Evolutionary conservation across 2,888 invertebrate species (phyloP).

Genomic region (Ligdia adustata): DNA sequence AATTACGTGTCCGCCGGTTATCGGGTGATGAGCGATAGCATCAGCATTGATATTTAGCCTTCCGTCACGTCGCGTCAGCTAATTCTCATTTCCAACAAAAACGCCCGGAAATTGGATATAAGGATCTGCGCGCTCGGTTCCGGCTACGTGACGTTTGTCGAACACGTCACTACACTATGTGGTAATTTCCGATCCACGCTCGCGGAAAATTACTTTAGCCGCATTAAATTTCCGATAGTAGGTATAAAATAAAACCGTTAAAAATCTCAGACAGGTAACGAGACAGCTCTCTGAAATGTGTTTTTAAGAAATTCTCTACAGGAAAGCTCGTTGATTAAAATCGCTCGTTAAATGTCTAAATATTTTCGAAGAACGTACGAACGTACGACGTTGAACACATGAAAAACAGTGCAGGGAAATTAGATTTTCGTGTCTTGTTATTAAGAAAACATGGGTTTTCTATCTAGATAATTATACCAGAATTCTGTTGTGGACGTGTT

Average conservation of each 20-base stretch:
- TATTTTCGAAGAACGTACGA: neutral
- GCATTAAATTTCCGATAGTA: slow-evolving; percentile 79
- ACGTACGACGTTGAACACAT: neutral
- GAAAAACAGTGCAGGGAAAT: neutral
- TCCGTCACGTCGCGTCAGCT: slow-evolving; percentile 78
- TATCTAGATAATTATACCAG: neutral
- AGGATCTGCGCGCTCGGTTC: slow-evolving; percentile 80
- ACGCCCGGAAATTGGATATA: slow-evolving; percentile 83
- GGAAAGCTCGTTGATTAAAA: slow-evolving; percentile 26
- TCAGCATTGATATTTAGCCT: slow-evolving; percentile 74
- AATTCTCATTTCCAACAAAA: slow-evolving; percentile 83
- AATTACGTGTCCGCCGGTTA: slow-evolving; percentile 19
- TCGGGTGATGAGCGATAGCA: slow-evolving; percentile 26
- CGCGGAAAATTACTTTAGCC: slow-evolving; percentile 83
- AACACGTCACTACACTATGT: slow-evolving; percentile 83
- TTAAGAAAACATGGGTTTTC: no score
- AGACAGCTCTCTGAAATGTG: slow-evolving; percentile 41
- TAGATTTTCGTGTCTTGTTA: no score
- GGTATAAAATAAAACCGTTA: slow-evolving; percentile 70
- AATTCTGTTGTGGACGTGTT: neutral
- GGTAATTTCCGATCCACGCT: slow-evolving; percentile 81
- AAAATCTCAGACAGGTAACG: slow-evolving; percentile 58
- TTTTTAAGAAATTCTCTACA: slow-evolving; percentile 35
- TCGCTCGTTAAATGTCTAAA: neutral
- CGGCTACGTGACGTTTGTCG: slow-evolving; percentile 83